Base-by-base conservation (phyloP, 2,113 vertebrate species). In the Gnathonemus echidnorhynchus region DNA sequence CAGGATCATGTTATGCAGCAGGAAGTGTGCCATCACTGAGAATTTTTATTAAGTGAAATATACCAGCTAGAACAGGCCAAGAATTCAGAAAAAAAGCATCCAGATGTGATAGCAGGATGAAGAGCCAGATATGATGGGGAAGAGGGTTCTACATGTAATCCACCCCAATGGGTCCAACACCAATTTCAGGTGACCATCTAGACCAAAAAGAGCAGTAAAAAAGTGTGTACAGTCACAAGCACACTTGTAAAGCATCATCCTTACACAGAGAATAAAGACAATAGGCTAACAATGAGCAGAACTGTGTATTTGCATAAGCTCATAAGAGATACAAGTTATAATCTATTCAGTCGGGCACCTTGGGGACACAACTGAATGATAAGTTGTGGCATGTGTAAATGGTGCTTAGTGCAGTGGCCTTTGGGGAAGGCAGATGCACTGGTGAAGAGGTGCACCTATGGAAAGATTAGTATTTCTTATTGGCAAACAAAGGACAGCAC, bases 351-450 rank as follows among this genome's bases (percentile, higher is more conserved):
- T 31, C 5, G 21, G 74, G 74, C 21, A 27, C 88, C 49, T 21
- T 84, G 31, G 48, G 74, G 50, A 89, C 49, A 42, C 74, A 83
- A 45, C 35, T 53, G 50, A 89, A 84, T 89, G 31, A 42, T 87
- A 49, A 39, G 77, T 35, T 42, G 39, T 84, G 70, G 17, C 50
- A 49, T 31, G 9, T 89, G 88, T 56, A 56, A 89, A 74, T 83
- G 31, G 21, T 83, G 50, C 80, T 89, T 89, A 89, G 77, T 83
- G 21, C 66, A 42, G 39, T 83, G 27, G 27, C 50, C 49, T 89
- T 56, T 89, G 35, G 46, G 74, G 88, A 83, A 50, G 48, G 27
- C 17, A 9, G 62, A 52, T 35, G 70, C 35, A n/a, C 17, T n/a
- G 27, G 70, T 83, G 31, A 74, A 31, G 48, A 83, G 6, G 7